phyloP scores from a whole-genome alignment of 2,797 vertebrate species.

The Amblyraja radiata region DNA sequence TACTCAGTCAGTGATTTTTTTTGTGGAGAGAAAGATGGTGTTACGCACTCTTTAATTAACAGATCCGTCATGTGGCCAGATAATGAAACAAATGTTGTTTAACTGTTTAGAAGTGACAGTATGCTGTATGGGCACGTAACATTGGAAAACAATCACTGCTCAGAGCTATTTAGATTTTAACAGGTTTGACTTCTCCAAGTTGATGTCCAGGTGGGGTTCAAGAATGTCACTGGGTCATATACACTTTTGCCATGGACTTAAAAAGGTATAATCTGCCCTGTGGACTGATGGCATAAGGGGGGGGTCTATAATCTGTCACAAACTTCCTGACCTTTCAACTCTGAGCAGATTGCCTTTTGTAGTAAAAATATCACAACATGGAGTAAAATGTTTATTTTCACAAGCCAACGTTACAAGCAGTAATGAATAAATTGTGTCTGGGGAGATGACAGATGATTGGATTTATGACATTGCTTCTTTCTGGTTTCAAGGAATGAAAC shows the following conservation, averaged over 20 bases:
- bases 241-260: background rate
- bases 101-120: too few relatives aligned
- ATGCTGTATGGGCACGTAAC: too few relatives aligned
- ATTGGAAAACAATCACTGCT: too few relatives aligned
- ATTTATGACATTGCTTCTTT: background rate
- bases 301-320: background rate
- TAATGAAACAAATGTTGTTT: too few relatives aligned
- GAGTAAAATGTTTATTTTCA: conserved; percentile 4
- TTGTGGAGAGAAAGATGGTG: too few relatives aligned
- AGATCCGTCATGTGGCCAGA: too few relatives aligned
- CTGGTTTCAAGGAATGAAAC: background rate
- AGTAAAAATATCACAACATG: background rate
- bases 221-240: background rate
- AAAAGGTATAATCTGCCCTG: background rate
- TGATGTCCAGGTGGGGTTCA: background rate
- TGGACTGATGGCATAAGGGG: background rate
- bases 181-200: background rate
- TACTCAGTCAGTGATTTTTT: too few relatives aligned
- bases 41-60: too few relatives aligned
- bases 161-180: background rate
- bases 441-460: background rate
- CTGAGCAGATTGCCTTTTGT: background rate
- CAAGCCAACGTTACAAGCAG: background rate
- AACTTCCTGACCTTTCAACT: background rate
- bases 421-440: background rate